Evolutionary conservation across 2,888 invertebrate species (phyloP).

Genomic region (Cantharis nigra): DNA sequence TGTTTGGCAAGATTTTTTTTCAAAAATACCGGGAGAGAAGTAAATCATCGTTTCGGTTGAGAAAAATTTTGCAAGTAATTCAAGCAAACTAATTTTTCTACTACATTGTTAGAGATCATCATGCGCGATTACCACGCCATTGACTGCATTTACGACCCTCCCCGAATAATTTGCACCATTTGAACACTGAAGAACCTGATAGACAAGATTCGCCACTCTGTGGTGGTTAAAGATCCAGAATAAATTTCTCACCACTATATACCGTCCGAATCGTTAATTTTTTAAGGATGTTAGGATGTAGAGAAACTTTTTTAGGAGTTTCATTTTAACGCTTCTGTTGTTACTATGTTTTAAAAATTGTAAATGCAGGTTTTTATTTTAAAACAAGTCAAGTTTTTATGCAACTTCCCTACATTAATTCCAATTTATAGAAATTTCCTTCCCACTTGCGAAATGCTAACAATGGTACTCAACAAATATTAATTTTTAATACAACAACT

Average conservation of each 20-base stretch:
- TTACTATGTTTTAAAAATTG: not conserved
- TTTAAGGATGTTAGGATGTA: not conserved
- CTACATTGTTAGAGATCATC: not conserved
- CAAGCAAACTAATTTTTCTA: not conserved
- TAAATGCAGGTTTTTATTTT: not conserved
- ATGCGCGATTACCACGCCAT: not conserved
- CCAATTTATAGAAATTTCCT: not conserved
- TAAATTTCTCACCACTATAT: not conserved
- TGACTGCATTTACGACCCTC: not conserved
- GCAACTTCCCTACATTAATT: not conserved
- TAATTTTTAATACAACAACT: conserved; percentile 11
- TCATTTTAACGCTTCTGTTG: too few relatives aligned
- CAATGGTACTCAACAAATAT: not conserved
- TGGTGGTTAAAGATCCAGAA: not conserved
- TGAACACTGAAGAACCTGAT: not conserved
- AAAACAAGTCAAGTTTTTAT: not conserved
- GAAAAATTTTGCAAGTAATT: not conserved
- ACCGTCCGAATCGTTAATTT: too few relatives aligned
- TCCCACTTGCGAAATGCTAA: not conserved
- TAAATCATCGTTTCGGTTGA: not conserved
- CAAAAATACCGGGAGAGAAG: not conserved
- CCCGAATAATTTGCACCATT: not conserved
- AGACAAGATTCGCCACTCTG: not conserved
- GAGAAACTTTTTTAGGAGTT: not conserved
- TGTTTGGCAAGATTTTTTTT: not conserved